phyloP scores from a whole-genome alignment of 2,797 vertebrate genomes.

The Coregonus ussuriensis region DNA sequence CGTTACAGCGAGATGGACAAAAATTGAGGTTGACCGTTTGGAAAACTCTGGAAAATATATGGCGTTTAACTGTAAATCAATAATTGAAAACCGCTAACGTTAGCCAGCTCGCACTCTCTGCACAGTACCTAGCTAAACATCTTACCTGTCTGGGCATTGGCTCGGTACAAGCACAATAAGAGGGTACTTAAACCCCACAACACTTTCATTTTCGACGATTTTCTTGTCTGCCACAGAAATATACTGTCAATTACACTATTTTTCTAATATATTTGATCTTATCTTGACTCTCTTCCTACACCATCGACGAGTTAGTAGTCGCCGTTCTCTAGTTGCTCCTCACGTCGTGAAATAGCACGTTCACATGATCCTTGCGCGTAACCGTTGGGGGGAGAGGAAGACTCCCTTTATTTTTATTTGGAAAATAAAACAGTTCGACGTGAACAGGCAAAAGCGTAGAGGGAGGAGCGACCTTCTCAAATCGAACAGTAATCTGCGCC shows the following conservation, averaged over 20 bases:
- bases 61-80: background rate
- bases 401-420: too few relatives aligned
- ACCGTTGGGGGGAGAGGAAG: too few relatives aligned
- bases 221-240: background rate
- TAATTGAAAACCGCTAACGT: background rate
- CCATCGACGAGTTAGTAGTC: background rate
- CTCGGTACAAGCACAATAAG: constrained; percentile 65
- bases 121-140: constrained; percentile 5
- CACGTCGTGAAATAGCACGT: too few relatives aligned
- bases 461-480: too few relatives aligned
- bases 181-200: constrained; percentile 66
- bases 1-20: too few relatives aligned
- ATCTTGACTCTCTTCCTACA: background rate
- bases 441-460: too few relatives aligned
- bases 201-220: constrained; percentile 61
- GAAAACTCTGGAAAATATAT: background rate
- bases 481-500: too few relatives aligned
- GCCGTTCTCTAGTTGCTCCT: constrained; percentile 63
- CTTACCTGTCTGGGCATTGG: constrained; percentile 74
- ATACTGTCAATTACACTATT: background rate
- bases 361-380: too few relatives aligned
- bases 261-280: background rate
- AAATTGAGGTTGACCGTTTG: background rate
- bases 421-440: too few relatives aligned
- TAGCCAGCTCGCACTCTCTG: background rate